Evolutionary conservation across 2,888 invertebrate species (phyloP).

Genomic region (Cryptocephalus primarius): DNA sequence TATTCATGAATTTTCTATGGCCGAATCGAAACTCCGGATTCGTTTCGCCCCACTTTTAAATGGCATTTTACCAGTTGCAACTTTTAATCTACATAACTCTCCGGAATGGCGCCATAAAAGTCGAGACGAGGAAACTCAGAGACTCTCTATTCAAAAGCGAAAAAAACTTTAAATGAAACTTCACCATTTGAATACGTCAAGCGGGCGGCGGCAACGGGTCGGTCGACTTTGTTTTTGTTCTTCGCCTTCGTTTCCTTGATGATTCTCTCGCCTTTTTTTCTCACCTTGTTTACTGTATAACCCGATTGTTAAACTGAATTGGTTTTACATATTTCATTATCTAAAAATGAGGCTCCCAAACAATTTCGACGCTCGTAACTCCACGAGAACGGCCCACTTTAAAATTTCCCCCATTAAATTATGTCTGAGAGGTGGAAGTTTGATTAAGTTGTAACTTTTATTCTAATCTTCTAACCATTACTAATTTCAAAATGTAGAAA

Average conservation of each 20-base stretch:
- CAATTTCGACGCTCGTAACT: no score
- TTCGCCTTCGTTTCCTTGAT: not conserved
- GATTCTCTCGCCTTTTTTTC: not conserved
- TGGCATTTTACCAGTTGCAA: slow-evolving; percentile 31
- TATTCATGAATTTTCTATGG: slow-evolving; percentile 25
- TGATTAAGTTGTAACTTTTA: no score
- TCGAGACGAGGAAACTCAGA: slow-evolving; percentile 30
- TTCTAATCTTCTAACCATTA: no score
- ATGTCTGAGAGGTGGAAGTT: no score
- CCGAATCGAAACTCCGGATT: slow-evolving; percentile 18
- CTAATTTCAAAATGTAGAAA: no score
- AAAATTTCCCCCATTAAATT: no score
- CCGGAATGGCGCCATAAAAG: slow-evolving; percentile 27
- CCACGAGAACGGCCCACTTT: no score
- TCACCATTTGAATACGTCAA: slow-evolving; percentile 19
- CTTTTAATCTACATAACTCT: slow-evolving; percentile 34
- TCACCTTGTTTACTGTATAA: not conserved
- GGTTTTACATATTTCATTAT: no score
- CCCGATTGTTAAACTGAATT: no score
- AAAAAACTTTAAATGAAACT: slow-evolving; percentile 27
- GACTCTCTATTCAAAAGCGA: slow-evolving; percentile 28
- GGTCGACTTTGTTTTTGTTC: slow-evolving; percentile 11
- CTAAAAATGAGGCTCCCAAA: no score
- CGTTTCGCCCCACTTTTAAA: slow-evolving; percentile 27
- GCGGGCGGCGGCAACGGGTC: slow-evolving; percentile 10